Conservation (phyloP, 2,113 vertebrate genomes). For the Xenopus laevis region DNA sequence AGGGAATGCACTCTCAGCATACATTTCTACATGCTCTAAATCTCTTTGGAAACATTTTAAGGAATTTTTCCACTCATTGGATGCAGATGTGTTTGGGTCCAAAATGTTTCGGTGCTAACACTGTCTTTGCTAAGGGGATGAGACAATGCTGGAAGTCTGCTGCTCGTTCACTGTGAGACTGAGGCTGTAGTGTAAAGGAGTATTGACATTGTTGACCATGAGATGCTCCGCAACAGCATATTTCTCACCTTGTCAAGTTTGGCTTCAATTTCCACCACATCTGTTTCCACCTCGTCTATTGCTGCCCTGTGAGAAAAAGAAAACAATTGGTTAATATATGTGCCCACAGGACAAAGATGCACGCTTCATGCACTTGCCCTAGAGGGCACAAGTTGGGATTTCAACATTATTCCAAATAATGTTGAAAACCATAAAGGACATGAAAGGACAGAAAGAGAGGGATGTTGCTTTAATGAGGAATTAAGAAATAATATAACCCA, state of each 20-base stretch:
- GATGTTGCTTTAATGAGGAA: neutral
- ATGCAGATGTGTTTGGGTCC: slow-evolving; percentile 31
- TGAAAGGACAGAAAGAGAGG: neutral
- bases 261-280: slow-evolving; percentile 94
- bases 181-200: neutral
- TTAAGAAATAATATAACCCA: too few species aligned
- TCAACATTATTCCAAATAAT: slow-evolving; percentile 1
- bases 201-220: slow-evolving; percentile 16
- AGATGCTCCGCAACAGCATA: neutral
- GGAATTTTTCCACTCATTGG: slow-evolving; percentile 36
- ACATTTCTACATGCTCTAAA: slow-evolving; percentile 24
- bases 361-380: neutral
- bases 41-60: slow-evolving; percentile 14
- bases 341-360: neutral
- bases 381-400: neutral
- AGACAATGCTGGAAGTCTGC: neutral
- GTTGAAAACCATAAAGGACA: neutral
- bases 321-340: slow-evolving; percentile 6
- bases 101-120: slow-evolving; percentile 11
- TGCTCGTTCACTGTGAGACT: neutral
- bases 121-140: neutral
- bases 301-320: slow-evolving; percentile 76
- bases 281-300: slow-evolving; percentile 93
- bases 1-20: slow-evolving; percentile 41
- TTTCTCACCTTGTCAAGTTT: slow-evolving; percentile 89